Percentiles rank a stretch among this genome's conserved stretches.
phyloP scores from a whole-genome alignment of 2,113 vertebrate species.

The Coryphaenoides rupestris region DNA sequence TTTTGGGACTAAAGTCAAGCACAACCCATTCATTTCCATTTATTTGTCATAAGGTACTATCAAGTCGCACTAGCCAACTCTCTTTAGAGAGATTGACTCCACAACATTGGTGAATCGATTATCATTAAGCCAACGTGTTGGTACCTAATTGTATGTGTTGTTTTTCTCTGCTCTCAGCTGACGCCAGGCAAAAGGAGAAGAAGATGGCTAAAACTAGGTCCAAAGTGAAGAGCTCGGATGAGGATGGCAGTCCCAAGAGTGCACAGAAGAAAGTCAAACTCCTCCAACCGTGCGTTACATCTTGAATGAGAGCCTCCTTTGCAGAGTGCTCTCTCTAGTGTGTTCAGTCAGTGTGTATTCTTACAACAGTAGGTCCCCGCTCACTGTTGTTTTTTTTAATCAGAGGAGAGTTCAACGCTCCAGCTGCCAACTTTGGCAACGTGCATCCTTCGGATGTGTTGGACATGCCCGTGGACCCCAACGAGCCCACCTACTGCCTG shows the following conservation, averaged over 20 bases:
- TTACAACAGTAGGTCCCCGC: not conserved
- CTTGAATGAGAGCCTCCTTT: not conserved
- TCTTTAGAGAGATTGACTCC: no score
- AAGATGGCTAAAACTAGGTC: conserved; percentile 88
- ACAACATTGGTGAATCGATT: no score
- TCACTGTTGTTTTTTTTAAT: conserved; percentile 44
- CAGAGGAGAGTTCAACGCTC: conserved; percentile 88
- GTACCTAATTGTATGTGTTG: not conserved
- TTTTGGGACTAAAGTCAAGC: not conserved
- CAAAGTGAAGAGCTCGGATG: conserved; percentile 93
- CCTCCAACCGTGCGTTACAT: conserved; percentile 82
- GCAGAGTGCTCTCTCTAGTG: no score
- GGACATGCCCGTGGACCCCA: conserved; percentile 98
- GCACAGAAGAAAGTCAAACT: conserved; percentile 93
- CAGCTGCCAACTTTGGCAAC: conserved; percentile 81
- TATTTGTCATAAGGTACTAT: no score
- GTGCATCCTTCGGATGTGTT: conserved; percentile 96
- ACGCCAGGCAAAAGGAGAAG: conserved; percentile 91
- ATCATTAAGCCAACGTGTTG: not conserved
- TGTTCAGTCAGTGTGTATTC: not conserved
- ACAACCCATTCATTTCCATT: no score
- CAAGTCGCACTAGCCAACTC: no score
- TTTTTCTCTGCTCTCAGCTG: conserved; percentile 52
- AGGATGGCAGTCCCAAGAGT: conserved; percentile 86
- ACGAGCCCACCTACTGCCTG: conserved; percentile 97